Percentiles rank a stretch among this genome's conserved stretches.
Evolutionary conservation across 2,797 vertebrate genomes (phyloP).

Genomic region (Myripristis murdjan): DNA sequence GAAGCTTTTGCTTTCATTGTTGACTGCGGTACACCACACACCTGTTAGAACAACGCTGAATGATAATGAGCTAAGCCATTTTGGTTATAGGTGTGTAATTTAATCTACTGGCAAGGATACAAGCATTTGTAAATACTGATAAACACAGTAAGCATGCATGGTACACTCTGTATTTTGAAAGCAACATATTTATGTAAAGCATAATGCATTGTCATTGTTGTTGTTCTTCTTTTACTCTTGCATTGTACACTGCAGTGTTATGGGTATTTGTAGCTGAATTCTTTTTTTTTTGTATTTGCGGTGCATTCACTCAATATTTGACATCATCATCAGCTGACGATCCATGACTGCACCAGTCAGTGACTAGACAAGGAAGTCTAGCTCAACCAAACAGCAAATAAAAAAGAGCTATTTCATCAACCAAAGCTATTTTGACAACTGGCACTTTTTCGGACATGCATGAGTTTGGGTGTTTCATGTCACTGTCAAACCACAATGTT

Average conservation of each 20-base stretch:
- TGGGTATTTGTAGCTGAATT: slow-evolving; percentile 8
- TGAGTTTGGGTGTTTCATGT: slow-evolving; percentile 71
- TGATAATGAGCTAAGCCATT: slow-evolving; percentile 53
- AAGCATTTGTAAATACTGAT: slow-evolving; percentile 41
- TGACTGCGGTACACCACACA: slow-evolving; percentile 52
- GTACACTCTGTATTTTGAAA: slow-evolving; percentile 14
- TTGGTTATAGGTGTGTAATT: slow-evolving; percentile 37
- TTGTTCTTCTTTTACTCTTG: slow-evolving; percentile 8
- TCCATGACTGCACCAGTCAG: slow-evolving; percentile 29
- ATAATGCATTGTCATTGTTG: slow-evolving; percentile 20
- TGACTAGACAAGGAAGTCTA: slow-evolving; percentile 26
- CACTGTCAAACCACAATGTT: slow-evolving; percentile 77
- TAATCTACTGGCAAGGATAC: slow-evolving; percentile 27
- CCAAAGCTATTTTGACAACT: slow-evolving; percentile 62
- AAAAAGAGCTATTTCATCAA: slow-evolving; percentile 59
- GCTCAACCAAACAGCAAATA: slow-evolving; percentile 34
- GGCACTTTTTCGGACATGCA: slow-evolving; percentile 49
- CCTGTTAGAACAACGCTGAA: slow-evolving; percentile 65
- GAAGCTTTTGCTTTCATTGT: slow-evolving; percentile 73
- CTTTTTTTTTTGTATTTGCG: slow-evolving; percentile 37
- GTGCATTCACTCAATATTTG: slow-evolving; percentile 41
- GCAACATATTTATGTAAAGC: slow-evolving; percentile 14
- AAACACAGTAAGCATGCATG: slow-evolving; percentile 7
- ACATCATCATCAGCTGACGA: slow-evolving; percentile 31
- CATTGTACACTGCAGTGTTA: neutral